These are phyloP conservation scores for Drosophila nannoptera DNA, from an alignment of 1,140 invertebrate species.

Conservation along the genomic window DNA sequence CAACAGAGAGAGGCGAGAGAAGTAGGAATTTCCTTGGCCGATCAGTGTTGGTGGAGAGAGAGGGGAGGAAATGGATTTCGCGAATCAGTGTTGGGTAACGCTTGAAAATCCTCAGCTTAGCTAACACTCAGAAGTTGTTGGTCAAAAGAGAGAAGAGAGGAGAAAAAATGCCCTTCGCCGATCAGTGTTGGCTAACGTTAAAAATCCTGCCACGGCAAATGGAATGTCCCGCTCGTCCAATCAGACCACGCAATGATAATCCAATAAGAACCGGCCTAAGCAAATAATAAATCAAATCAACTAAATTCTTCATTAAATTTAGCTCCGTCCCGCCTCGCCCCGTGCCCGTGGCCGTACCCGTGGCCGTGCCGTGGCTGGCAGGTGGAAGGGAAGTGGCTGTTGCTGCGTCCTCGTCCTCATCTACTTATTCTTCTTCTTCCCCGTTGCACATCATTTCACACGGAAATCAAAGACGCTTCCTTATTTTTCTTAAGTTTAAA, in stretches of 20 bases:
- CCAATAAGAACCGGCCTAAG: constrained; percentile 27
- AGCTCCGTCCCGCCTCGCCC: too few species aligned
- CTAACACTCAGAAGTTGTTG: too few species aligned
- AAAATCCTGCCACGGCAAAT: neutral
- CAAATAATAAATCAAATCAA: constrained; percentile 72
- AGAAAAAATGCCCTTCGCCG: neutral
- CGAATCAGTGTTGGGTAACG: too few species aligned
- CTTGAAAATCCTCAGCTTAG: too few species aligned
- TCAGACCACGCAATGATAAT: constrained; percentile 25
- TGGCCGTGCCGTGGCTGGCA: too few species aligned
- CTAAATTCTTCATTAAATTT: constrained; percentile 59
- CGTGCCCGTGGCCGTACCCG: too few species aligned
- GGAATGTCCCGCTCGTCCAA: neutral
- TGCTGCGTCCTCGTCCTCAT: too few species aligned
- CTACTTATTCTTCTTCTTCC: neutral
- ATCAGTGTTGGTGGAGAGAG: too few species aligned
- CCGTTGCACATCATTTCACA: constrained; percentile 63
- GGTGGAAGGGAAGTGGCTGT: neutral
- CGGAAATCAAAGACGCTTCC: constrained; percentile 78
- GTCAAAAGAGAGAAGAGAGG: too few species aligned
- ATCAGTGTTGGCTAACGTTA: neutral
- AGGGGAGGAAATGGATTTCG: too few species aligned
- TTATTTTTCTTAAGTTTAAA: constrained; percentile 78
- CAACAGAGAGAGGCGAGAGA: too few species aligned
- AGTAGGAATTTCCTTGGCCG: too few species aligned